Evolutionary conservation across 2,113 vertebrate species (phyloP).

Genomic region (Motacilla tschutschensis): DNA sequence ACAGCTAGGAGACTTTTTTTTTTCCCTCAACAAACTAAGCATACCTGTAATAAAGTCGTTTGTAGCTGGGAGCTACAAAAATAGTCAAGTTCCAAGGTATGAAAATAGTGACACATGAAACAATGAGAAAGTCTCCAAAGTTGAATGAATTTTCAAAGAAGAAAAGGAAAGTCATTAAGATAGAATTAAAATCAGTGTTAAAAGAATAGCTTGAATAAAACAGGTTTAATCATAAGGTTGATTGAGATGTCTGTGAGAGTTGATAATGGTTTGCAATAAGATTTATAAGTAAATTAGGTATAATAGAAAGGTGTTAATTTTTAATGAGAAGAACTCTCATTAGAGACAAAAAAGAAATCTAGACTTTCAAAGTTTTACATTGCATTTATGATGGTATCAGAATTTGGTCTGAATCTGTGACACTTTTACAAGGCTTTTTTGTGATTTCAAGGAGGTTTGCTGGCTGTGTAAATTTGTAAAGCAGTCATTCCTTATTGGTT

Average conservation of each 20-base stretch:
- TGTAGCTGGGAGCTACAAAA: neutral
- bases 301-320: conserved; percentile 61
- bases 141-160: conserved; percentile 23
- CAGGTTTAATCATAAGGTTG: conserved; percentile 44
- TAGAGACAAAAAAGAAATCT: conserved; percentile 47
- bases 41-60: neutral
- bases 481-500: neutral
- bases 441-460: neutral
- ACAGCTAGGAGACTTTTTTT: neutral
- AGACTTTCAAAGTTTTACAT: conserved; percentile 18
- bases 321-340: conserved; percentile 55
- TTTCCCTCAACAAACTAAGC: neutral
- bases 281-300: conserved; percentile 63
- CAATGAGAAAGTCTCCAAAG: neutral
- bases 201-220: conserved; percentile 42
- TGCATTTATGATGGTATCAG: conserved; percentile 17
- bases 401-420: neutral
- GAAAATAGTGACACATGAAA: neutral
- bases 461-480: neutral
- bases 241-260: conserved; percentile 42
- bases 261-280: conserved; percentile 47
- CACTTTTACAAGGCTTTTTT: neutral
- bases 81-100: neutral
- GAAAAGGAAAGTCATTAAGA: conserved; percentile 47
- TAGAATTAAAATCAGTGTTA: conserved; percentile 52